Base-by-base conservation (phyloP, 2,113 vertebrate genomes). In the Eptesicus fuscus region DNA sequence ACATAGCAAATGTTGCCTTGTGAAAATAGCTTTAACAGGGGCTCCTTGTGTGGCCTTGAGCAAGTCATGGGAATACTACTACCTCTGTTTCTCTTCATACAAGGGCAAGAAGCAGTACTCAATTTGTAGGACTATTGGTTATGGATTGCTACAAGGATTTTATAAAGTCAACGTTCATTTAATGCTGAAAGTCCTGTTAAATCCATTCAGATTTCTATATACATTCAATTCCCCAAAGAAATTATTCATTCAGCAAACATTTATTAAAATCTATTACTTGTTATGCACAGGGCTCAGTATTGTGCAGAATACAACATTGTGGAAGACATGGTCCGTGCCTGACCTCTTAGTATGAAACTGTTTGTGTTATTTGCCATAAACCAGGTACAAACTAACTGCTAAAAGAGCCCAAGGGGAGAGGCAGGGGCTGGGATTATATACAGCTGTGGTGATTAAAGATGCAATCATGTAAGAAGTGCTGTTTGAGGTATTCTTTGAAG, bases 221-320 rank as follows among this genome's bases (percentile, higher is more conserved):
- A 61, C 28, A 73, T 88, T 71, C 22, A 96, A 9, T 63, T 94
- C 42, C 71, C 73, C 61, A 63, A 82, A 90, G 76, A 90, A 59
- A 91, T 92, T 30, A 93, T 95, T 95, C 82, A 73, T 84, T 96
- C 78, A 95, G 84, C 51, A 95, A 84, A 90, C 83, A 92, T 85
- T 85, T 96, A 78, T 84, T 83, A 53, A 96, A 95, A 87, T 37
- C 35, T 80, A 59, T 51, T 94, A 79, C 59, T 83, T 65, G 11
- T 77, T 95, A 90, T 17, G 37, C 37, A 56, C 49, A 73, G 22
- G 12, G 49, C 35, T 93, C 40, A 37, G 70, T 69, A 63, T 30
- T 71, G 14, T 79, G 35, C 40, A 67, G 5, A 85, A 85, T 47
- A 78, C 44, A 86, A 73, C 69, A 32, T 79, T 84, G 40, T 25